Evolutionary conservation across 2,113 vertebrate genomes (phyloP).

Genomic region (Arizona elegans): DNA sequence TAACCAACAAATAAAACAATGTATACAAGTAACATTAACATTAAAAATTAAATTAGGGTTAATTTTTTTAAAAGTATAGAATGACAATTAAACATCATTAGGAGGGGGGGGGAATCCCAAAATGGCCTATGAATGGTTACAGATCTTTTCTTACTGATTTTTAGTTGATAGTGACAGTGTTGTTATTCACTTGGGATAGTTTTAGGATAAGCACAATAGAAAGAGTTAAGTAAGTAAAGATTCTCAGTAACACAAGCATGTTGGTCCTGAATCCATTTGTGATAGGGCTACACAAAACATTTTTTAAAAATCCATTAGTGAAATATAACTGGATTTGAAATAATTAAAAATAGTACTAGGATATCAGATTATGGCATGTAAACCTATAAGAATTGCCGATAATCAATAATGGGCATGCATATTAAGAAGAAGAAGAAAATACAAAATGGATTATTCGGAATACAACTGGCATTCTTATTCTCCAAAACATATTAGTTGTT

Average conservation of each 20-base stretch:
- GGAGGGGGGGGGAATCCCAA: neutral
- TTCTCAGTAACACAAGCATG: neutral
- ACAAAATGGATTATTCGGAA: conserved; percentile 38
- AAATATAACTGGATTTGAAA: conserved; percentile 22
- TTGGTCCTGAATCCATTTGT: neutral
- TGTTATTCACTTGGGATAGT: neutral
- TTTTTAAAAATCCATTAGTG: neutral
- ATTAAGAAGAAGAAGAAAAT: conserved; percentile 24
- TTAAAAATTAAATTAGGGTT: neutral
- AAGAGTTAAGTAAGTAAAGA: neutral
- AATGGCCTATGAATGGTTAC: neutral
- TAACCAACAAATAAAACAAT: neutral
- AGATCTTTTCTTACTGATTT: neutral
- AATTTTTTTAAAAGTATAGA: neutral
- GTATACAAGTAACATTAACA: neutral
- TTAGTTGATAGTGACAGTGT: neutral
- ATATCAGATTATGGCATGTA: neutral
- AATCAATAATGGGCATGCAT: conserved; percentile 18
- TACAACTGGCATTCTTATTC: conserved; percentile 36
- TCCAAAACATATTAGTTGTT: conserved; percentile 26
- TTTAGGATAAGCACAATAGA: neutral
- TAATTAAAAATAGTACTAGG: conserved; percentile 2
- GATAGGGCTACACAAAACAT: neutral
- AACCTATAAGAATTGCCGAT: neutral
- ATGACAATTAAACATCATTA: neutral